Conservation (phyloP, 2,113 vertebrate genomes). For the Origma solitaria region DNA sequence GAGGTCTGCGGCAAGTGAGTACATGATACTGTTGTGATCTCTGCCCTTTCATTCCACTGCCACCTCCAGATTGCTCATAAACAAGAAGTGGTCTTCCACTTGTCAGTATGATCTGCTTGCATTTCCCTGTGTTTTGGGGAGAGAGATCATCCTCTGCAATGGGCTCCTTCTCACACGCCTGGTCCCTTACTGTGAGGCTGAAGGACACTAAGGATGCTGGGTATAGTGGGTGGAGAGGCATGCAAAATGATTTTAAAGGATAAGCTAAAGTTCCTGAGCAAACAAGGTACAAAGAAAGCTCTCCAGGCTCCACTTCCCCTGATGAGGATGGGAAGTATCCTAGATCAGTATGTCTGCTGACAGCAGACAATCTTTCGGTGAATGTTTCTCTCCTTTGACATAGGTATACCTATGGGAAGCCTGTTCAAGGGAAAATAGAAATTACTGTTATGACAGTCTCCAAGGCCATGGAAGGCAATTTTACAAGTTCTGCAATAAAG, state of each 20-base stretch:
- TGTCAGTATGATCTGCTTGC: neutral
- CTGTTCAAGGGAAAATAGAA: neutral
- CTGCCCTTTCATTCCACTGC: neutral
- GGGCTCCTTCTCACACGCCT: neutral
- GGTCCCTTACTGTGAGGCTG: neutral
- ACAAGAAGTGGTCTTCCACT: neutral
- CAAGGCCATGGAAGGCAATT: accelerated
- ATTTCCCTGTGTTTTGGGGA: neutral
- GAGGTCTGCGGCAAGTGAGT: constrained; percentile 28
- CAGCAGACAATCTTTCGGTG: neutral
- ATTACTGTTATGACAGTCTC: neutral
- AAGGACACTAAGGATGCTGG: neutral
- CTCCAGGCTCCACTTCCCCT: neutral
- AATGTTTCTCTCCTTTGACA: neutral
- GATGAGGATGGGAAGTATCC: neutral
- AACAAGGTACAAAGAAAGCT: neutral
- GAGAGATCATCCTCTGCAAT: neutral
- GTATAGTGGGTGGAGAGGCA: neutral
- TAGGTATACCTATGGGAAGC: constrained; percentile 69
- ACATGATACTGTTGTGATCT: neutral
- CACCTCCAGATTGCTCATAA: neutral
- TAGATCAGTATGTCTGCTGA: neutral
- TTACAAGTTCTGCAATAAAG: neutral
- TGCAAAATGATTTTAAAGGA: neutral
- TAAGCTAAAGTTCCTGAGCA: neutral